Evolutionary conservation across 2,113 vertebrate species (phyloP).

Genomic region (Ochotona princeps): DNA sequence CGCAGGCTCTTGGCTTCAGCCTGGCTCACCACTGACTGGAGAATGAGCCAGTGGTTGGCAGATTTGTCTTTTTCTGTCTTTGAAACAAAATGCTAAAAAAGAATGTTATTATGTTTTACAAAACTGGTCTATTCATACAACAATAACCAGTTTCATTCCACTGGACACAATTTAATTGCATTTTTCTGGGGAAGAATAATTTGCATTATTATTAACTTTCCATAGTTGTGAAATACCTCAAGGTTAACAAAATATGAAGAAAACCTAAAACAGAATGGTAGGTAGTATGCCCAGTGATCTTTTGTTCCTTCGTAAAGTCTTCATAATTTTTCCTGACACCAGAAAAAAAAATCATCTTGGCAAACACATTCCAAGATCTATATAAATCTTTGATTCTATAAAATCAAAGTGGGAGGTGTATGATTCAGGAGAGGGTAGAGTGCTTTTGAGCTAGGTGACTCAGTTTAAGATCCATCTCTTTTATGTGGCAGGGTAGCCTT

Average conservation of each 20-base stretch:
- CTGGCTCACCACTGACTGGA: no score
- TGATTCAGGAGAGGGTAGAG: neutral
- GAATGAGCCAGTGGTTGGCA: no score
- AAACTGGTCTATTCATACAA: neutral
- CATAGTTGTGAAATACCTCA: slow-evolving; percentile 22
- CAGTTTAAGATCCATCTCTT: neutral
- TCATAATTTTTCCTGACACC: slow-evolving; percentile 16
- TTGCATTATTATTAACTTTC: slow-evolving; percentile 2
- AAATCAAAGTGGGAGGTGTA: neutral
- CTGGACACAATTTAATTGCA: neutral
- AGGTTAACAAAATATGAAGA: slow-evolving; percentile 33
- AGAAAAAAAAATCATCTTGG: slow-evolving; percentile 50
- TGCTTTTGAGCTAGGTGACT: neutral
- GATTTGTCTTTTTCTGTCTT: no score
- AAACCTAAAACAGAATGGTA: neutral
- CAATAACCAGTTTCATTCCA: neutral
- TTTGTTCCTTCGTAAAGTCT: neutral
- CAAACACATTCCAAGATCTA: neutral
- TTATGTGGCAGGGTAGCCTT: neutral
- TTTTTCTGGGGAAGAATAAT: slow-evolving; percentile 30
- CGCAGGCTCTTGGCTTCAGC: no score
- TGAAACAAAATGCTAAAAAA: no score
- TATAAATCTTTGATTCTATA: neutral
- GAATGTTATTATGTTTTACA: neutral
- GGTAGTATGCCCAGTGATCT: neutral